These are phyloP conservation scores for Pteronura brasiliensis DNA, from an alignment of 2,113 vertebrate genomes.

Conservation along the genomic window DNA sequence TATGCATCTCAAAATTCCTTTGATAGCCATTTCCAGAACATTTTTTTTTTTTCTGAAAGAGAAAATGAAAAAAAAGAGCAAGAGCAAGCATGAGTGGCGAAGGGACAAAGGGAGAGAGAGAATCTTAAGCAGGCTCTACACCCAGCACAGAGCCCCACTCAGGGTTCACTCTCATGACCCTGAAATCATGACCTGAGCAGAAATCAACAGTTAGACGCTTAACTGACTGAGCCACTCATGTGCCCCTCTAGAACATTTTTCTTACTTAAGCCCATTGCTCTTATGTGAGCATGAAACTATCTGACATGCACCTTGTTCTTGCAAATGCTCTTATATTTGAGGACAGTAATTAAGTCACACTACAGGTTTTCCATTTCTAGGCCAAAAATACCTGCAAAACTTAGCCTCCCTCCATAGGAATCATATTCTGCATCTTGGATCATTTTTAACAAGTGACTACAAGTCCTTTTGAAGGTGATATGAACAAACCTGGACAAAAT, in stretches of 20 bases:
- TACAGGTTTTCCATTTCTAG: not conserved
- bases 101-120: not conserved
- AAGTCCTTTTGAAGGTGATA: conserved; percentile 18
- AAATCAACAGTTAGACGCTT: not conserved
- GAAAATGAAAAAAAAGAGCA: too few species aligned
- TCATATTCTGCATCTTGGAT: conserved; percentile 20
- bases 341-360: not conserved
- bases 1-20: conserved; percentile 42
- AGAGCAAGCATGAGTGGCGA: not conserved
- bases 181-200: not conserved
- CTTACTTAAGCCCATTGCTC: conserved; percentile 43
- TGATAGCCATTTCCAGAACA: conserved; percentile 43
- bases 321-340: not conserved
- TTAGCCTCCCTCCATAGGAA: not conserved
- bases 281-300: not conserved
- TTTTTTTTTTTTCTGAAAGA: not conserved
- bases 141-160: not conserved
- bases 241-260: conserved; percentile 2
- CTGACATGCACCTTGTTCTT: not conserved
- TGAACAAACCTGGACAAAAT: conserved; percentile 34
- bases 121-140: not conserved
- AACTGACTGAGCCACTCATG: not conserved
- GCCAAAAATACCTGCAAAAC: not conserved
- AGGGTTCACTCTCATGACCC: not conserved
- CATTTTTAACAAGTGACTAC: conserved; percentile 34